phyloP scores from a whole-genome alignment of 2,113 vertebrate genomes.

The Patagioenas fasciata region DNA sequence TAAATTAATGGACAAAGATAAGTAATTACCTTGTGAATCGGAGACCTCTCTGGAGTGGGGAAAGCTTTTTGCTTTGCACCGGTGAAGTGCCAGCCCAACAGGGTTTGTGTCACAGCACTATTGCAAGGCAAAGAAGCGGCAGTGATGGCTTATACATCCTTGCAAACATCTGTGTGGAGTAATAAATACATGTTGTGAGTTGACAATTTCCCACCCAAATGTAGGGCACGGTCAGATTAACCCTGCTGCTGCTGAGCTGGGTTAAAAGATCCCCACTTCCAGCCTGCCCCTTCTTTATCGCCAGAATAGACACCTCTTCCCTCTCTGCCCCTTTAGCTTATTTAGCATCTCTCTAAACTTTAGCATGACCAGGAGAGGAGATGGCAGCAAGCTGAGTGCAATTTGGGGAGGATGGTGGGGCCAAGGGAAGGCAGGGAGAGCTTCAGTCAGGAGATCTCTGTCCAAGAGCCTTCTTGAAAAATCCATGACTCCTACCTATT shows the following conservation, averaged over 20 bases:
- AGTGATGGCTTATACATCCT: neutral
- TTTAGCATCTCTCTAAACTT: neutral
- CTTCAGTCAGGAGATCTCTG: neutral
- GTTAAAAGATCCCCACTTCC: neutral
- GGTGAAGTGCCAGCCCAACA: neutral
- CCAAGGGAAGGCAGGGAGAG: neutral
- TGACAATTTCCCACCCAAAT: neutral
- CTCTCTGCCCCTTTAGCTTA: neutral
- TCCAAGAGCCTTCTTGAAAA: neutral
- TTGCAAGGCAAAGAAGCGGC: neutral
- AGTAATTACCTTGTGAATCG: neutral
- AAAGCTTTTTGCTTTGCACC: neutral
- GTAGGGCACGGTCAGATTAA: neutral
- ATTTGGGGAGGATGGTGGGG: neutral
- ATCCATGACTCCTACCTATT: neutral
- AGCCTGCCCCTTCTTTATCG: neutral
- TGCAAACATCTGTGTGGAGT: neutral
- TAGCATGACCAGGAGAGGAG: neutral
- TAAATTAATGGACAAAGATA: neutral
- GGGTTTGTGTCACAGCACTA: neutral
- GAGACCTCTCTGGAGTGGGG: neutral
- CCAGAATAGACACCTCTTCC: neutral
- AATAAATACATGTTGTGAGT: neutral
- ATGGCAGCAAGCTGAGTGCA: neutral
- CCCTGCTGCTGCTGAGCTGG: neutral